These are phyloP conservation scores for Sycophaga agraensis DNA, from an alignment of 1,140 invertebrate species.

Conservation along the genomic window DNA sequence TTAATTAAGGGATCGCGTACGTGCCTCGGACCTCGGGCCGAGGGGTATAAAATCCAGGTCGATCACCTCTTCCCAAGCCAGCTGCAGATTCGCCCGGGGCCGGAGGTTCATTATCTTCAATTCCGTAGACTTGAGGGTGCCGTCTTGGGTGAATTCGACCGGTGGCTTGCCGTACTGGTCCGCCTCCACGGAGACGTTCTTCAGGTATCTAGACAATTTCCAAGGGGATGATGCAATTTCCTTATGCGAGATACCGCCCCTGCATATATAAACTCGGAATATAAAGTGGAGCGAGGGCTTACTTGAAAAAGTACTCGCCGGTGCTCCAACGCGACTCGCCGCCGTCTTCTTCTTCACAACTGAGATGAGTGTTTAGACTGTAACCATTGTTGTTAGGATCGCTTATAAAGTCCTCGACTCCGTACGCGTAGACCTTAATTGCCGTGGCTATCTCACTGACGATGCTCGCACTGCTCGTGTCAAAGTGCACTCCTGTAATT, in stretches of 20 bases:
- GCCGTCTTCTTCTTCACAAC: conserved; percentile 74
- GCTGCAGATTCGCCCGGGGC: conserved; percentile 72
- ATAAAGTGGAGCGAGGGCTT: conserved; percentile 22
- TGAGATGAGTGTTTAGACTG: conserved; percentile 77
- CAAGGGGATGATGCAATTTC: no score
- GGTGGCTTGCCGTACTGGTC: conserved; percentile 73
- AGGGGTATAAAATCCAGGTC: no score
- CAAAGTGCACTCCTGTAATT: conserved; percentile 83
- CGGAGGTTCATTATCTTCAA: conserved; percentile 91
- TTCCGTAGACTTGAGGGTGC: conserved; percentile 81
- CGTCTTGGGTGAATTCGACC: conserved; percentile 86
- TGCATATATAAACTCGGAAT: no score
- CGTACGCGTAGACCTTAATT: conserved; percentile 87
- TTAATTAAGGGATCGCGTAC: no score
- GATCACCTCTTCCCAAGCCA: conserved; percentile 86
- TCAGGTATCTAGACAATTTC: conserved; percentile 64
- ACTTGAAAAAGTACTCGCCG: conserved; percentile 71
- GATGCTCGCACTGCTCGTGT: conserved; percentile 77
- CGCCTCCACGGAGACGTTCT: conserved; percentile 80
- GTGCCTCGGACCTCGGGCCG: no score
- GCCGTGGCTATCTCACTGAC: conserved; percentile 85
- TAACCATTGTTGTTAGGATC: conserved; percentile 70
- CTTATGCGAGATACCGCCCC: no score
- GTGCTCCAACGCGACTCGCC: conserved; percentile 77
- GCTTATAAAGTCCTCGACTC: conserved; percentile 81